A percentile compares a stretch with the other conserved stretches of the same genome.
Conservation (phyloP, 1,140 invertebrate genomes). For the Oncopodura yosiiana region DNA sequence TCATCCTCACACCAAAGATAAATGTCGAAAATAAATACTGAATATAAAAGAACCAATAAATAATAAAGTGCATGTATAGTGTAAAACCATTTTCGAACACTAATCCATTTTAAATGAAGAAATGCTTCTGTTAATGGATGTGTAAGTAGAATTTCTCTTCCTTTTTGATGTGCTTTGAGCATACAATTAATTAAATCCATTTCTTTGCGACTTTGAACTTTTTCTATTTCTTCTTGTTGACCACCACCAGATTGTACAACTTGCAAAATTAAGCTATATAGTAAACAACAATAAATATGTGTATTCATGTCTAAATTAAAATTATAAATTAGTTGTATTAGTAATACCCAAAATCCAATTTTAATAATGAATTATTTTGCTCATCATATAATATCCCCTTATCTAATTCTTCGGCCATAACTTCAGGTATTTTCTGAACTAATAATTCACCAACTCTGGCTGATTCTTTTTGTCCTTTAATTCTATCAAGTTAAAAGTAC, state of each 20-base stretch:
- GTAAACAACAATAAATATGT: neutral
- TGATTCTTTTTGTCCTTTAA: slow-evolving; percentile 9
- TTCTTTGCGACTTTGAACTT: slow-evolving; percentile 5
- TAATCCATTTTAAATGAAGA: slow-evolving; percentile 21
- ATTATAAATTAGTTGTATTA: neutral
- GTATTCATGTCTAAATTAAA: neutral
- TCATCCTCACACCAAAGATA: neutral
- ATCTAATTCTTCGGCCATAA: slow-evolving; percentile 12
- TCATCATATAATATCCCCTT: slow-evolving; percentile 12
- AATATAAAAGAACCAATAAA: slow-evolving; percentile 12
- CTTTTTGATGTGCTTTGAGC: slow-evolving; percentile 12
- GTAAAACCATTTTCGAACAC: slow-evolving; percentile 15
- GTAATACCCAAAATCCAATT: slow-evolving; percentile 23
- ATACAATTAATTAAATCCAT: slow-evolving; percentile 12
- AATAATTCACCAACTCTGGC: slow-evolving; percentile 3
- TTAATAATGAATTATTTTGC: slow-evolving; percentile 1
- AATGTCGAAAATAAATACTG: slow-evolving; percentile 18
- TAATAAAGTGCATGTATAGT: slow-evolving; percentile 9
- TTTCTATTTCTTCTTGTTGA: too few species aligned
- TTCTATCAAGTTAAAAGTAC: neutral
- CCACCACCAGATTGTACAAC: neutral
- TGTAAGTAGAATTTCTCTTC: slow-evolving; percentile 15
- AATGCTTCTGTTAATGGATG: slow-evolving; percentile 26
- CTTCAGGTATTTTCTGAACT: slow-evolving; percentile 19
- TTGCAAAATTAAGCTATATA: neutral